A percentile compares a stretch with the other conserved stretches of the same genome.
Evolutionary conservation across 2,113 vertebrate genomes (phyloP).

Genomic region (Chinchilla lanigera): DNA sequence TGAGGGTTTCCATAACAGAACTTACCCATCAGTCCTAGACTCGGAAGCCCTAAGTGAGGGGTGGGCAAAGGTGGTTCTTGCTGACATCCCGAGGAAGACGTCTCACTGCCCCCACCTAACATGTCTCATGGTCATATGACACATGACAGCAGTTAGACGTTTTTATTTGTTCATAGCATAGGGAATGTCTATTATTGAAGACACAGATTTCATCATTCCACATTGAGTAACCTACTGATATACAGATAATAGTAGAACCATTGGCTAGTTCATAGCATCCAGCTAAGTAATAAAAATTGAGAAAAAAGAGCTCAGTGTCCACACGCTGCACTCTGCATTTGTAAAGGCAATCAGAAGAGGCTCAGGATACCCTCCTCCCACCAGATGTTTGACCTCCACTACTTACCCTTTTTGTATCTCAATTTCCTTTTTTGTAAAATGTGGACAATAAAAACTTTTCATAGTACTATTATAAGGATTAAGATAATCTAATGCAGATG

Average conservation of each 20-base stretch:
- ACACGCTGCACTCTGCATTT: not conserved
- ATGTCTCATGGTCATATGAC: not conserved
- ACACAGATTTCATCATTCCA: not conserved
- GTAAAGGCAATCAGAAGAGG: not conserved
- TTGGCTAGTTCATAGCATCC: not conserved
- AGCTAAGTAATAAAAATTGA: not conserved
- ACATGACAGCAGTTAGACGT: not conserved
- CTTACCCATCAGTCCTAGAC: too few species aligned
- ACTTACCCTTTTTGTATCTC: constrained; percentile 8
- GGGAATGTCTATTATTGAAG: not conserved
- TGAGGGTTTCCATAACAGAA: not conserved
- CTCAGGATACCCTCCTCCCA: not conserved
- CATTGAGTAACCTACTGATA: not conserved
- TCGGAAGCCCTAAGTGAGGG: too few species aligned
- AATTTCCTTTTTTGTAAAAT: constrained; percentile 64
- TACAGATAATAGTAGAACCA: not conserved
- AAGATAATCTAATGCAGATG: constrained; percentile 37
- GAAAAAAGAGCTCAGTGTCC: not conserved
- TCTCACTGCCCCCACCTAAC: too few species aligned
- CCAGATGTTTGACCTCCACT: constrained; percentile 19
- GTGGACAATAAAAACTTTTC: constrained; percentile 45
- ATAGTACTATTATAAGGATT: constrained; percentile 28
- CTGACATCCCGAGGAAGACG: too few species aligned
- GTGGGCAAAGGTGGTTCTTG: not conserved
- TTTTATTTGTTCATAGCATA: not conserved